Conservation (phyloP, 2,797 vertebrate species). For the Coendou prehensilis region DNA sequence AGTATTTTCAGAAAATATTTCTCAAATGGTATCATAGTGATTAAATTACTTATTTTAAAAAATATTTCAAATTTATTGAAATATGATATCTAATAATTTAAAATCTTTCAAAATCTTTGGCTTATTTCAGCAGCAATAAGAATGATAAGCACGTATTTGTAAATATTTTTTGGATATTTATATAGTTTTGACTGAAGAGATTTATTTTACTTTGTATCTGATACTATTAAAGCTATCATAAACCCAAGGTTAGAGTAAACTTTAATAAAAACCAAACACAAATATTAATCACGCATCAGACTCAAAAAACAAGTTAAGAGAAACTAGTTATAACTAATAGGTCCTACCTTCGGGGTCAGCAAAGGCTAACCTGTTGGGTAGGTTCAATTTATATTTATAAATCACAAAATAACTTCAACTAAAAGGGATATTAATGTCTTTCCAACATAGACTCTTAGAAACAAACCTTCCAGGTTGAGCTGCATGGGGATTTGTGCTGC, state of each 20-base stretch:
- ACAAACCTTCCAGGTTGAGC: background rate
- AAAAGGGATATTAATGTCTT: background rate
- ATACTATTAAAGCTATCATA: background rate
- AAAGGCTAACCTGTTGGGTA: background rate
- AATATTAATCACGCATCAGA: background rate
- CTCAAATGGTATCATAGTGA: background rate
- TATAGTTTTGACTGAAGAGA: background rate
- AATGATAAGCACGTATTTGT: background rate
- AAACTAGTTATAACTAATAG: background rate
- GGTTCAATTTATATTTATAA: background rate
- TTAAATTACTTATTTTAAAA: background rate
- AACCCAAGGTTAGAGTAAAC: background rate
- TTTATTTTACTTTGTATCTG: background rate
- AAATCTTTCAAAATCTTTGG: slow-evolving; percentile 9
- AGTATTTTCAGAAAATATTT: slow-evolving; percentile 24
- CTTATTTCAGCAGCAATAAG: background rate
- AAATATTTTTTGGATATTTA: background rate
- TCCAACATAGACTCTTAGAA: background rate
- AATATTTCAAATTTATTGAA: background rate
- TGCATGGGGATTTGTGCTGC: background rate
- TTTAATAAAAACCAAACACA: slow-evolving; percentile 3
- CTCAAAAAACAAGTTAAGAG: background rate
- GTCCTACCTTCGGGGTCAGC: background rate
- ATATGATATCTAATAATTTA: background rate
- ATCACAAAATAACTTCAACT: background rate